Base-by-base conservation (phyloP, 2,888 invertebrate genomes). In the Pseudoips prasinana region DNA sequence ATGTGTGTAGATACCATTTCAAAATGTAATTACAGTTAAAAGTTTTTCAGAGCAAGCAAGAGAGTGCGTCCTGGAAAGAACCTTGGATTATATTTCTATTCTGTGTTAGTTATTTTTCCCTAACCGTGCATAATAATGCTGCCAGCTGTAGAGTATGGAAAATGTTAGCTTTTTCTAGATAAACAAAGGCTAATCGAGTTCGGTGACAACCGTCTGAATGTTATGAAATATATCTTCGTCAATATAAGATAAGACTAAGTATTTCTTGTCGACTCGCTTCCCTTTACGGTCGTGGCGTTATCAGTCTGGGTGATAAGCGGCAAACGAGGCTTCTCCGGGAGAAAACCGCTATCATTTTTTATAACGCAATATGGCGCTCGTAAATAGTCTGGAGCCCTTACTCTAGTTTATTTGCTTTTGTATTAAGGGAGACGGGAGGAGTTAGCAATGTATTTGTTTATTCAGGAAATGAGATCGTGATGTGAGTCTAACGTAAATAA, bases 271-370 rank as follows among this genome's bases (percentile, higher is more conserved):
- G 64, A 70, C 63, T 64, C 58, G 66, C 70, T 72, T 72, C 68
- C 64, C 60, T 70, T 73, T 71, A 75, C 66, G 64, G 64, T 46
- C 59, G 48, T 45, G 46, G 57, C 62, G 63, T 72, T 78, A 79
- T 79, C 78, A 73, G 68, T 51, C 53, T 39, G 52, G 58, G 63
- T 62, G 78, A 78, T 79, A 79, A 76, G 73, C 67, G 55, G 65
- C 62, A 73, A 78, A 76, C 72, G 75, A 75, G 73, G 44, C 51
- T 60, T 67, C 72, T 64, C 62, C 61, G 63, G 60, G 40, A 64
- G 70, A 61, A 73, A 73, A 70, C 72, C 70, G 70, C 71, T 66
- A 72, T 77, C 71, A 76, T 75, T 76, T 78, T 78, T 79, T 78
- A 79, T 68, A 76, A 69, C 74, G 73, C 71, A 75, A 78, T 75